Conservation (phyloP, 2,797 vertebrate species). For the Anolis apletophallus region DNA sequence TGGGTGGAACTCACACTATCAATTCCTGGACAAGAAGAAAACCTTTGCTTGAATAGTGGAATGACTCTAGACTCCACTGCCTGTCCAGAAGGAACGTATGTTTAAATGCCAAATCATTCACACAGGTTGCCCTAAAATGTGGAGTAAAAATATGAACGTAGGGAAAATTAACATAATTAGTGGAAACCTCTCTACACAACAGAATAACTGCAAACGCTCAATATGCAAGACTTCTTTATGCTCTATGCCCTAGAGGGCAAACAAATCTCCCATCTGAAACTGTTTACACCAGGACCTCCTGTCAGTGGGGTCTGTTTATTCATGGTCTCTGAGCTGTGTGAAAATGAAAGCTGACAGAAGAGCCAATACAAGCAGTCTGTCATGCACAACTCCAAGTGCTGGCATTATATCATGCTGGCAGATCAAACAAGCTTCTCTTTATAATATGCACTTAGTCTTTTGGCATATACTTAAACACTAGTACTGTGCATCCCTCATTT, state of each 20-base stretch:
- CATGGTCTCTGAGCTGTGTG: conserved; percentile 58
- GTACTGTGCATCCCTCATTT: conserved; percentile 5
- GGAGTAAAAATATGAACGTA: neutral
- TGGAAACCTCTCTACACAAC: neutral
- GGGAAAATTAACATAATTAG: neutral
- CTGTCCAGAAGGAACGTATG: neutral
- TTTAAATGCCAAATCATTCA: neutral
- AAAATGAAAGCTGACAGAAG: conserved; percentile 70
- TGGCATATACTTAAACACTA: conserved; percentile 11
- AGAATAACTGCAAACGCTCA: neutral
- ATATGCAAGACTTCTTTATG: neutral
- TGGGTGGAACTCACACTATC: neutral
- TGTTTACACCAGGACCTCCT: conserved; percentile 61
- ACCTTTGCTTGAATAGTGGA: neutral
- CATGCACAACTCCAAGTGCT: conserved; percentile 18
- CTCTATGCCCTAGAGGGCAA: neutral
- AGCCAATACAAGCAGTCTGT: conserved; percentile 49
- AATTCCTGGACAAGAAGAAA: neutral
- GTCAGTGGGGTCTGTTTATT: conserved; percentile 50
- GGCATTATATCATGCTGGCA: neutral
- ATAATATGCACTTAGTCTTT: neutral
- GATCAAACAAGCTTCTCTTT: neutral
- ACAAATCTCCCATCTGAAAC: conserved; percentile 49
- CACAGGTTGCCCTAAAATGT: neutral
- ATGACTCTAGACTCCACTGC: neutral